phyloP scores from a whole-genome alignment of 1,140 invertebrate species.

The Maconellicoccus hirsutus region DNA sequence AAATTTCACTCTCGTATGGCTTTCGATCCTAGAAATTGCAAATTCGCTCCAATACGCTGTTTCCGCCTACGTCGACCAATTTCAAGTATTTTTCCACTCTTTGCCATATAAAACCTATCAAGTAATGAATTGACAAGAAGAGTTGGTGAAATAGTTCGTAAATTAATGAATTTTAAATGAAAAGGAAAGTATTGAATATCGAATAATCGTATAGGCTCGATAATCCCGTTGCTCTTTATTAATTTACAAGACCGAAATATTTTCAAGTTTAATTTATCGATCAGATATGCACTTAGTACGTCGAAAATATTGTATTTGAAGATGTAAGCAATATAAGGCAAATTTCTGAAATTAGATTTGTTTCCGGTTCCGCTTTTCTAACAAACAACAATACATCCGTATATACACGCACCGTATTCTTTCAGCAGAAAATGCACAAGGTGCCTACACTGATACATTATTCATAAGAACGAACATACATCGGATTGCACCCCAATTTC shows the following conservation, averaged over 20 bases:
- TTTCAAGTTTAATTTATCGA: neutral
- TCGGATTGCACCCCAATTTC: neutral
- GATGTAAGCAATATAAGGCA: conserved; percentile 19
- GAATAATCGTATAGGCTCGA: too few relatives aligned
- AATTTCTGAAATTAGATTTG: conserved; percentile 19
- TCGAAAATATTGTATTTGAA: neutral
- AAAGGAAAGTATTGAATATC: too few relatives aligned
- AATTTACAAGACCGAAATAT: neutral
- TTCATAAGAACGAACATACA: conserved; percentile 11
- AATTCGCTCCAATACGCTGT: too few relatives aligned
- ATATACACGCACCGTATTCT: neutral
- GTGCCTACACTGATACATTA: conserved; percentile 18
- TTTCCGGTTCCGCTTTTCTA: conserved; percentile 11
- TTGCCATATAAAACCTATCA: too few relatives aligned
- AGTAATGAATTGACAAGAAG: too few relatives aligned
- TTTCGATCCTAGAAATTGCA: too few relatives aligned
- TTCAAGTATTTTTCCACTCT: too few relatives aligned
- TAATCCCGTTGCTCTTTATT: too few relatives aligned
- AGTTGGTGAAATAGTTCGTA: too few relatives aligned
- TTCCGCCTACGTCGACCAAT: too few relatives aligned
- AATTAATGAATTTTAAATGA: too few relatives aligned
- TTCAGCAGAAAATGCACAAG: conserved; percentile 12
- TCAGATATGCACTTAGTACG: too few relatives aligned
- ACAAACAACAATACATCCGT: conserved; percentile 15
- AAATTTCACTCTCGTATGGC: neutral